These are phyloP conservation scores for Microctonus brassicae DNA, from an alignment of 2,888 invertebrate genomes.

Conservation along the genomic window DNA sequence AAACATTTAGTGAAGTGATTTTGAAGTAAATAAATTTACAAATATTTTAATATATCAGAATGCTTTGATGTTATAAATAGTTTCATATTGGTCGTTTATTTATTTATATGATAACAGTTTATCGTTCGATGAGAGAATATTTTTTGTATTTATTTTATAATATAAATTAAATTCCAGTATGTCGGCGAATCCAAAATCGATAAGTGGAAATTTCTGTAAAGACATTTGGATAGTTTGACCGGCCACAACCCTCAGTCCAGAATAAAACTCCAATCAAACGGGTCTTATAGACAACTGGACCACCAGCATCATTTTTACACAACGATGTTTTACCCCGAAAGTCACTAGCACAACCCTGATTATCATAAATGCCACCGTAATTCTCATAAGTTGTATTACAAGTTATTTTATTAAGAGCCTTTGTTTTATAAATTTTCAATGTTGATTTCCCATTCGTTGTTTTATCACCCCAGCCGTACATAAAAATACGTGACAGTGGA, in stretches of 20 bases:
- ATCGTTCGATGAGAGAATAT: too few species aligned
- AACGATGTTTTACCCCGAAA: conserved; percentile 71
- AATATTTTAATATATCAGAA: too few species aligned
- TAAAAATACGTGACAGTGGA: conserved; percentile 26
- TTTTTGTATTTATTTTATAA: neutral
- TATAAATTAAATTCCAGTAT: neutral
- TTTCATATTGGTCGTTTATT: neutral
- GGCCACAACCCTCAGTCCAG: conserved; percentile 73
- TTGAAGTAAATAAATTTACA: too few species aligned
- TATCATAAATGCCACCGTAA: conserved; percentile 50
- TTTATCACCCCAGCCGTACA: conserved; percentile 55
- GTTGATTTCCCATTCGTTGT: conserved; percentile 69
- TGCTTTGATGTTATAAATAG: neutral
- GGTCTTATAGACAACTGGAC: conserved; percentile 50
- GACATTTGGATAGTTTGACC: conserved; percentile 67
- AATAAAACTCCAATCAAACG: conserved; percentile 56
- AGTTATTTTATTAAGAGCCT: conserved; percentile 49
- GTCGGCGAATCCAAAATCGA: conserved; percentile 62
- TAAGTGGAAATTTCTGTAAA: conserved; percentile 72
- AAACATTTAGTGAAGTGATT: too few species aligned
- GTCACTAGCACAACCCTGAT: conserved; percentile 74
- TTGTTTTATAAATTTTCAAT: conserved; percentile 72
- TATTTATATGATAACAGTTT: too few species aligned
- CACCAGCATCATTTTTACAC: conserved; percentile 60
- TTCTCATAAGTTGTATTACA: conserved; percentile 71